Conservation (phyloP, 2,888 invertebrate species). For the Bombylius major region DNA sequence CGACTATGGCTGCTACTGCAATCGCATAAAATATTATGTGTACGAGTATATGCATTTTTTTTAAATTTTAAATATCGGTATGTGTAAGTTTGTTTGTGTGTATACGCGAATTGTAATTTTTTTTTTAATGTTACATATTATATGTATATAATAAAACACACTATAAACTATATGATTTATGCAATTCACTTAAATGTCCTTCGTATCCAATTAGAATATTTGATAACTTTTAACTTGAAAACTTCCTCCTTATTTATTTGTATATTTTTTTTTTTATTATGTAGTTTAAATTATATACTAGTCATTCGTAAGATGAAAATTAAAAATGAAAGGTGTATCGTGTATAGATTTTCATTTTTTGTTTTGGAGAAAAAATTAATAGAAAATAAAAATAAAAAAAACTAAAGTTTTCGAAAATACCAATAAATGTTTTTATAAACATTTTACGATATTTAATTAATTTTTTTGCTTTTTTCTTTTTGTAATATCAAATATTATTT, state of each 20-base stretch:
- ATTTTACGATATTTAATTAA: no score
- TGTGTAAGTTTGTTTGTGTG: background rate
- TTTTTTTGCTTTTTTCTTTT: no score
- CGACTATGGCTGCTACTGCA: no score
- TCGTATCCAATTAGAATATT: constrained; percentile 8
- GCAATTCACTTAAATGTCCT: constrained; percentile 6
- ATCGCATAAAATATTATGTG: no score
- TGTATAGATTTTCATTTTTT: no score
- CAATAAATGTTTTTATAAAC: no score
- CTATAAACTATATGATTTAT: background rate
- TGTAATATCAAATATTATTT: no score
- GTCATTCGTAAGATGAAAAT: background rate
- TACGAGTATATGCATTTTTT: no score
- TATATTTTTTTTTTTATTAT: background rate
- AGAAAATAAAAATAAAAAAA: background rate
- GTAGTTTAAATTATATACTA: background rate
- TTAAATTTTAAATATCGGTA: no score
- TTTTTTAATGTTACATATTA: background rate
- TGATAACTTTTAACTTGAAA: background rate
- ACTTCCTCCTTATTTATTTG: constrained; percentile 4
- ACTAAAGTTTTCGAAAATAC: background rate
- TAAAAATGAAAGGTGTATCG: background rate
- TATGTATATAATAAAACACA: background rate
- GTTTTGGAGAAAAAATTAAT: background rate
- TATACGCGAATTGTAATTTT: background rate